Base-by-base conservation (phyloP, 2,888 invertebrate species). In the Drosophila nr. perissopoda region DNA sequence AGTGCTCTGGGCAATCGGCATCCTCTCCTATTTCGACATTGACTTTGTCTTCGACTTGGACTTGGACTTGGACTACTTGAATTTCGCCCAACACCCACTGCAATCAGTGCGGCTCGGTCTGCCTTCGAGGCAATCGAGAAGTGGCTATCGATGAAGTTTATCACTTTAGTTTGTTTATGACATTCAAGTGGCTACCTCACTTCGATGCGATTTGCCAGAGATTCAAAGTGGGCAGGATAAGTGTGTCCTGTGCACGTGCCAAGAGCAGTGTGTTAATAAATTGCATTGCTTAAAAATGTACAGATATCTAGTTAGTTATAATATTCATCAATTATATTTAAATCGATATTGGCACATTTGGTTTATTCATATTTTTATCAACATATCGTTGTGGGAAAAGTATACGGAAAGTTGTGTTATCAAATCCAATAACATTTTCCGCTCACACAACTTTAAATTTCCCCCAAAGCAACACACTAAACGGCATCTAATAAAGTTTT, bases 1-100 rank as follows among this genome's bases (percentile, higher is more conserved):
- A 84, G 88, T 82, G 85, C 76, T 74, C 56, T 40, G 42, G 57
- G 64, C 77, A 73, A 60, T 66, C 29, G 59, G 40, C 46, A 76
- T 63, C 51, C 52, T 34, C 57, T 59, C 13, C 27, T 7, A 1
- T 27, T 36, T n/a, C 21, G 7, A 1, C 42, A 21, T 0, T 7
- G 4, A 2, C 21, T n/a, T 4, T 10, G 5, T 4, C 38, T 38
- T 68, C 13, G 54, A 29, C 29, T 29, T 29, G 1, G 29, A 4
- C 51, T n/a, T 31, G 4, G 6, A 18, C 29, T n/a, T 27, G 27
- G 1, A 4, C 27, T 8, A 18, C 18, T 46, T 46, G 46, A 42
- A 42, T 27, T 10, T 27, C 27, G 10, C 4, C 11, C 34, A 46
- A 49, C 21, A 27, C 13, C 42, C 33, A 16, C 16, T 21, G 38